phyloP scores from a whole-genome alignment of 1,140 invertebrate genomes.

The Globodera rostochiensis region DNA sequence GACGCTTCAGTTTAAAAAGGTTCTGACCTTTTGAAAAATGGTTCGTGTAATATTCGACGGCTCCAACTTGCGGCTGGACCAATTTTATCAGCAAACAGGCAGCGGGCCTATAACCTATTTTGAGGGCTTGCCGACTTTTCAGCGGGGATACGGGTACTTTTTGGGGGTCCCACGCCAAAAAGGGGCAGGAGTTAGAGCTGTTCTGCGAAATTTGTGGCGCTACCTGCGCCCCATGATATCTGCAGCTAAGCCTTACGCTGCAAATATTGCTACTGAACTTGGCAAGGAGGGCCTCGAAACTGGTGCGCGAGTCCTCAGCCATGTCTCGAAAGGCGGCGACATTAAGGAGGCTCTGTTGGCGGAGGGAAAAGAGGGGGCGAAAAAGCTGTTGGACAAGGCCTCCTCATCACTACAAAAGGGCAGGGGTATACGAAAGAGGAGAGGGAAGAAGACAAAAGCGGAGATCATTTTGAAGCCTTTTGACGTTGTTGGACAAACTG shows the following conservation, averaged over 20 bases:
- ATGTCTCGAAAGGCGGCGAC: not conserved
- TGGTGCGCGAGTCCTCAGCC: not conserved
- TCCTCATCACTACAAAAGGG: not conserved
- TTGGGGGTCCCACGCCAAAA: no score
- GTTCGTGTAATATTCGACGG: constrained; percentile 32
- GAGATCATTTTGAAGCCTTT: not conserved
- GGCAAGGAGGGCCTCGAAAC: not conserved
- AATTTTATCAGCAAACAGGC: constrained; percentile 17
- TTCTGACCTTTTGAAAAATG: constrained; percentile 11
- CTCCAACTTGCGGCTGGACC: not conserved
- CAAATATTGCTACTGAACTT: not conserved
- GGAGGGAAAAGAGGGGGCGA: constrained; percentile 8
- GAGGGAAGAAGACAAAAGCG: not conserved
- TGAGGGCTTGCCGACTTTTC: not conserved
- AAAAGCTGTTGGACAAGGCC: not conserved
- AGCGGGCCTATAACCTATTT: not conserved
- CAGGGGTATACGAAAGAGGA: not conserved
- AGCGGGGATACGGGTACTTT: constrained; percentile 20
- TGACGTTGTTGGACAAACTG: not conserved
- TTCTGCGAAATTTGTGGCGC: constrained; percentile 16
- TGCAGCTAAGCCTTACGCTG: not conserved
- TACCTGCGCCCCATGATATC: constrained; percentile 2
- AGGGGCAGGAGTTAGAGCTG: constrained; percentile 10
- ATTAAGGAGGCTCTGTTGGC: not conserved
- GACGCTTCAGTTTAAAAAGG: constrained; percentile 1